Conservation (phyloP, 2,113 vertebrate genomes). For the Platysternon megacephalum region DNA sequence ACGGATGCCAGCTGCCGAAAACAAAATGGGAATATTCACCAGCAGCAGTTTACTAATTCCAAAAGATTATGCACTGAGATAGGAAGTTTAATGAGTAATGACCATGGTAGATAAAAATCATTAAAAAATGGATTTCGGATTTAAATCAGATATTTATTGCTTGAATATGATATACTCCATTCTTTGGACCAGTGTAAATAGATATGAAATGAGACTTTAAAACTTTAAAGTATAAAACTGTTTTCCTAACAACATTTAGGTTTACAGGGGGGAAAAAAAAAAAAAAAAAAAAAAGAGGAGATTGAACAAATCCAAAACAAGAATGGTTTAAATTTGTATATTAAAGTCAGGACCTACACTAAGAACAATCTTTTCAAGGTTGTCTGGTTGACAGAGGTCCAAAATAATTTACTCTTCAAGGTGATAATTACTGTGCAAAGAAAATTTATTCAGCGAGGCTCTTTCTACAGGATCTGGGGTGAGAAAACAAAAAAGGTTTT, state of each 20-base stretch:
- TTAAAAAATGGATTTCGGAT: conserved; percentile 20
- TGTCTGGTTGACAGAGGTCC: not conserved
- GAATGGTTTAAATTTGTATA: too few relatives aligned
- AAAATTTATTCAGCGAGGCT: not conserved
- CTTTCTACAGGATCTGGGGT: not conserved
- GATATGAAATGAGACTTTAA: not conserved
- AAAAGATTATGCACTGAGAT: not conserved
- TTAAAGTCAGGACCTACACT: too few relatives aligned
- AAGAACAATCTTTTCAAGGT: not conserved
- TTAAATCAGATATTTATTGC: not conserved
- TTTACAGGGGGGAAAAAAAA: not conserved
- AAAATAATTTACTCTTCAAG: not conserved
- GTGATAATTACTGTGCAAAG: not conserved
- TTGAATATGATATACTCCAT: not conserved
- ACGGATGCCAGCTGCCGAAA: conserved; percentile 38
- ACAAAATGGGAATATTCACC: not conserved
- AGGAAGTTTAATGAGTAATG: not conserved
- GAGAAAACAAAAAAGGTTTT: not conserved
- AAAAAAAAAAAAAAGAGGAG: too few relatives aligned
- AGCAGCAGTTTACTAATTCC: conserved; percentile 54
- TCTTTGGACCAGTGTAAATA: not conserved
- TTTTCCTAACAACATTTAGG: not conserved
- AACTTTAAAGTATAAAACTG: not conserved
- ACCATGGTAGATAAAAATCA: conserved; percentile 33
- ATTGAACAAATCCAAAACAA: too few relatives aligned